Conservation (phyloP, 1,140 invertebrate genomes). For the Latrodectus geometricus region DNA sequence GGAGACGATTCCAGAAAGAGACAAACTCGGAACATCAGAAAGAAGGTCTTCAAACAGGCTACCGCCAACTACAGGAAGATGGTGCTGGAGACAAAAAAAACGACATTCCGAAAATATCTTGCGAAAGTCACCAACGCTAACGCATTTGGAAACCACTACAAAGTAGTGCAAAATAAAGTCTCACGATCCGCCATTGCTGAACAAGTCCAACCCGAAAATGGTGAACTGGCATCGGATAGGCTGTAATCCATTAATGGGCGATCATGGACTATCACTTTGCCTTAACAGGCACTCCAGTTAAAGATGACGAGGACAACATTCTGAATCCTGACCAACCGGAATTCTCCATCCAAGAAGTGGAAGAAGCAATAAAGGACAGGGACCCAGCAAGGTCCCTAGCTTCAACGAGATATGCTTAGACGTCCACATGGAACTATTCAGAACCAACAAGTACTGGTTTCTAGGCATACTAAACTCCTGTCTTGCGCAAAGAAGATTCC, state of each 20-base stretch:
- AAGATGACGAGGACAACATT: neutral
- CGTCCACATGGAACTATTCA: neutral
- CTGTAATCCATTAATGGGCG: neutral
- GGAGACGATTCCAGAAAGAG: slow-evolving; percentile 5
- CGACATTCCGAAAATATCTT: neutral
- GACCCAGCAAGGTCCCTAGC: neutral
- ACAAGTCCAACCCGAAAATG: neutral
- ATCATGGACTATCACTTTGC: neutral
- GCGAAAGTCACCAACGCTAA: neutral
- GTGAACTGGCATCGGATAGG: neutral
- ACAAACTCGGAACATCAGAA: neutral
- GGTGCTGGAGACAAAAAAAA: neutral
- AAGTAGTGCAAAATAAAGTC: neutral
- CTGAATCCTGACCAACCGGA: neutral
- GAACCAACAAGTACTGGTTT: no score
- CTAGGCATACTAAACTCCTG: neutral
- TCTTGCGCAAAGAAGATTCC: neutral
- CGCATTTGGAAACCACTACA: neutral
- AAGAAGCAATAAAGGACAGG: neutral
- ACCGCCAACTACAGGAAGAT: neutral
- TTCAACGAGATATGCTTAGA: neutral
- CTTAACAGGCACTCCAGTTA: neutral
- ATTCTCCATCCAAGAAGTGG: neutral
- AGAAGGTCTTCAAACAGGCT: neutral
- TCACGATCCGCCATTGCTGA: neutral